phyloP scores from a whole-genome alignment of 64 coral and sea anemone genomes.

The Porites lutea region DNA sequence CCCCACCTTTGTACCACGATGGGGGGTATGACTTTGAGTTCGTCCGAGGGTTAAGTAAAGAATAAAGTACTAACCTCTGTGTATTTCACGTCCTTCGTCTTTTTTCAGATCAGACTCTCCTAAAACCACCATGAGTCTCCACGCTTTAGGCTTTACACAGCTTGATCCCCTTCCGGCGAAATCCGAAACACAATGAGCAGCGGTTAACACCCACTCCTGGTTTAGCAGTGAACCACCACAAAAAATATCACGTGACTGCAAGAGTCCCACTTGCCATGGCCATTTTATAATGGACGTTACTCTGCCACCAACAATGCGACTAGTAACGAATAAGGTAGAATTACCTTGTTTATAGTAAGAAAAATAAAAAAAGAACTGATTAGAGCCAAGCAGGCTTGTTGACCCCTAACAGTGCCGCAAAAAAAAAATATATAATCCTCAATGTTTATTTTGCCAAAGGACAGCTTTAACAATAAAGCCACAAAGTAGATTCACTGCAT shows the following conservation, averaged over 20 bases:
- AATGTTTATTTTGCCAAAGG: too few relatives aligned
- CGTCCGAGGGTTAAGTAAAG: not conserved
- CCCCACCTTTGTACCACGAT: too few relatives aligned
- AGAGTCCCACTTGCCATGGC: slow-evolving; percentile 81
- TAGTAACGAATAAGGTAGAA: not conserved
- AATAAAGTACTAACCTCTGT: slow-evolving; percentile 38
- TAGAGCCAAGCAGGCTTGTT: not conserved
- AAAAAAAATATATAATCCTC: too few relatives aligned
- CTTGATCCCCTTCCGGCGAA: not conserved
- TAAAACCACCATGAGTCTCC: slow-evolving; percentile 26
- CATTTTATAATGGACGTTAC: slow-evolving; percentile 55
- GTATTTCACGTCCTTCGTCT: slow-evolving; percentile 55
- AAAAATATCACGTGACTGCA: slow-evolving; percentile 31
- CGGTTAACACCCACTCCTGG: slow-evolving; percentile 70
- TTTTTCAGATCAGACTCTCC: slow-evolving; percentile 66
- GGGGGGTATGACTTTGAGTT: too few relatives aligned
- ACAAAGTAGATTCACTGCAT: too few relatives aligned
- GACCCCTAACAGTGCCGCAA: not conserved
- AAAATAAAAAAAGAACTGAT: not conserved
- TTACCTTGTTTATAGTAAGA: not conserved
- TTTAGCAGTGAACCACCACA: slow-evolving; percentile 76
- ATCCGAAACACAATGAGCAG: slow-evolving; percentile 59
- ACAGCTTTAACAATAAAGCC: too few relatives aligned
- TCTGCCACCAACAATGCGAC: slow-evolving; percentile 76
- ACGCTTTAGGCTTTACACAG: slow-evolving; percentile 10